phyloP scores from a whole-genome alignment of 2,888 invertebrate species.

The Matsumyia berberina region DNA sequence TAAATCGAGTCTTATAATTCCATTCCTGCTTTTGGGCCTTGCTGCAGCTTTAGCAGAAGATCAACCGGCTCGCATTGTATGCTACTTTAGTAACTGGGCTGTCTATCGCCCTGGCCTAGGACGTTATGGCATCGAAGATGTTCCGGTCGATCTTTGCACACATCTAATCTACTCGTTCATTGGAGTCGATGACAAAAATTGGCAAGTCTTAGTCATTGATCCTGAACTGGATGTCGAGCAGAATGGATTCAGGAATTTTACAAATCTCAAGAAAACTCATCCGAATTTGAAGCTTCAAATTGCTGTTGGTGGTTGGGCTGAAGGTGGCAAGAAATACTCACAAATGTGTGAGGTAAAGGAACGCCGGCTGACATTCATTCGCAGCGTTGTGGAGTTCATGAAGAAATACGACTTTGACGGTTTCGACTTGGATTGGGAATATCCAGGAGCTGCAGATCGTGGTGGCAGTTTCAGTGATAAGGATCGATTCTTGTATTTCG shows the following conservation, averaged over 20 bases:
- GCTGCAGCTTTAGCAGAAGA: conserved; percentile 77
- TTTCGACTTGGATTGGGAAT: conserved; percentile 95
- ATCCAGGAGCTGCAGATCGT: conserved; percentile 94
- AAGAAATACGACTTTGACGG: conserved; percentile 92
- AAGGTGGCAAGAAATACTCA: conserved; percentile 95
- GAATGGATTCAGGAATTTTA: conserved; percentile 92
- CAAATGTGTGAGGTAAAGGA: conserved; percentile 90
- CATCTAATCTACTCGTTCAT: conserved; percentile 95
- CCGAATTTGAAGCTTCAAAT: conserved; percentile 91
- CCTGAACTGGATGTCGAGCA: conserved; percentile 91
- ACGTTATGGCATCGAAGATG: conserved; percentile 92
- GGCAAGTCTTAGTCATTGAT: conserved; percentile 92
- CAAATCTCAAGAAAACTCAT: conserved; percentile 88
- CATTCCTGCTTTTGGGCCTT: conserved; percentile 77
- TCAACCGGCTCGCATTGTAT: conserved; percentile 85
- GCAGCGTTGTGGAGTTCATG: conserved; percentile 91
- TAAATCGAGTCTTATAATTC: conserved; percentile 45
- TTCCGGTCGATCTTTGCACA: conserved; percentile 92
- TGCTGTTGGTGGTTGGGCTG: conserved; percentile 96
- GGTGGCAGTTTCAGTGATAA: conserved; percentile 94
- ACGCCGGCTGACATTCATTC: conserved; percentile 89
- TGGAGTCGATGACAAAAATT: conserved; percentile 91
- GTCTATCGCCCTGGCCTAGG: conserved; percentile 93
- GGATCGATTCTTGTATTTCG: conserved; percentile 92
- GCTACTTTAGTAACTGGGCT: conserved; percentile 88